Evolutionary conservation across 1,140 invertebrate genomes (phyloP).

Genomic region (Drosophila navojoa): DNA sequence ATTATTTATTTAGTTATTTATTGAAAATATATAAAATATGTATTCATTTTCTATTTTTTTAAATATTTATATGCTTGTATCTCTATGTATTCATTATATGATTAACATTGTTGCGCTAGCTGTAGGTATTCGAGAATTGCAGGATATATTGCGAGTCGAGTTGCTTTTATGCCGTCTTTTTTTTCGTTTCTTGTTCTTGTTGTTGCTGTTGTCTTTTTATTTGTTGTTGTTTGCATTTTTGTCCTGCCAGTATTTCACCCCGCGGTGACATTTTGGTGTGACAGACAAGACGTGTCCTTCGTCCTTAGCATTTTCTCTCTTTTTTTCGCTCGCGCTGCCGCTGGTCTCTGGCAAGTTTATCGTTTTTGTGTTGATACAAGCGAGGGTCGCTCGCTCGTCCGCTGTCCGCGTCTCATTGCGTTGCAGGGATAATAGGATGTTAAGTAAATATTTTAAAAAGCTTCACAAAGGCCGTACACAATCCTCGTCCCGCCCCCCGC

Average conservation of each 20-base stretch:
- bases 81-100: no score
- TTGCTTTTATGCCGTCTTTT: not conserved
- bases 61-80: not conserved
- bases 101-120: no score
- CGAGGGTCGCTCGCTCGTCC: constrained; percentile 58
- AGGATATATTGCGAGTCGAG: not conserved
- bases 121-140: no score
- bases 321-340: not conserved
- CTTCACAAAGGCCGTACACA: constrained; percentile 2
- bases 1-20: not conserved
- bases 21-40: not conserved
- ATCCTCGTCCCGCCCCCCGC: not conserved
- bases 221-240: constrained; percentile 57
- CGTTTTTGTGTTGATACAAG: constrained; percentile 81
- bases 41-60: no score
- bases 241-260: constrained; percentile 76
- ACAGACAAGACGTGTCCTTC: constrained; percentile 83
- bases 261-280: constrained; percentile 81
- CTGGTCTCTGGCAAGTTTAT: constrained; percentile 72
- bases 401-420: constrained; percentile 52
- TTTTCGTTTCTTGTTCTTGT: constrained; percentile 6
- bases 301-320: constrained; percentile 66
- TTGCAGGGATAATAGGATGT: constrained; percentile 76
- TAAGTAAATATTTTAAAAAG: constrained; percentile 82
- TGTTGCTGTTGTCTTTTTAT: constrained; percentile 35